Base-by-base conservation (phyloP, 92 coral and sea anemone species). In the Paramuricea clavata region DNA sequence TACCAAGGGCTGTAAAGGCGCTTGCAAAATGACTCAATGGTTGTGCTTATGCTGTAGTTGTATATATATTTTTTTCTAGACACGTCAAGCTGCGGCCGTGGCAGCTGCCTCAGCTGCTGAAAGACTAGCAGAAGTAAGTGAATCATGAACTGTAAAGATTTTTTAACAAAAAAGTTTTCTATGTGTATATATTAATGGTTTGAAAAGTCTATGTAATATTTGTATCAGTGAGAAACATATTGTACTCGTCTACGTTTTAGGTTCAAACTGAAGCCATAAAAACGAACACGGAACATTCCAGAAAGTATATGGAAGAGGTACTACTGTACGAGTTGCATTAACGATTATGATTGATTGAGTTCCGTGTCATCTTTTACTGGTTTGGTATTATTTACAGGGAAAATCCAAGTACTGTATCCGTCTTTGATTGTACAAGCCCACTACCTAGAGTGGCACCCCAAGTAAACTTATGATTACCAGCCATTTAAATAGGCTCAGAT, bases 291-390 rank as follows among this genome's bases (percentile, higher is more conserved):
- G 97, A 93, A 57, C 64, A 79, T 61, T 91, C 97, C 10, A 92
- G 95, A 42, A 95, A 88, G 85, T 93, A 91, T 31, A 90, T 96
- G 8, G 98, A 94, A 80, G 98, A 96, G 97, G 98, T 94, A 72
- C 5, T 22, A 22, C 22, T 12, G 21, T 49, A 27, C 34, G n/a
- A 16, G 52, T 33, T n/a, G n/a, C n/a, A n/a, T n/a, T n/a, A n/a
- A n/a, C n/a, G n/a, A n/a, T n/a, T n/a, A n/a, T n/a, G n/a, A n/a
- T n/a, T n/a, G n/a, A n/a, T n/a, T n/a, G n/a, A n/a, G n/a, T n/a
- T n/a, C n/a, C n/a, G n/a, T n/a, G n/a, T n/a, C n/a, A n/a, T n/a
- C n/a, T n/a, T n/a, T n/a, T n/a, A n/a, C n/a, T n/a, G n/a, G n/a
- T n/a, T n/a, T n/a, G n/a, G n/a, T n/a, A n/a, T n/a, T n/a, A n/a